Conservation (phyloP, 1,140 invertebrate species). For the Euura lappo region DNA sequence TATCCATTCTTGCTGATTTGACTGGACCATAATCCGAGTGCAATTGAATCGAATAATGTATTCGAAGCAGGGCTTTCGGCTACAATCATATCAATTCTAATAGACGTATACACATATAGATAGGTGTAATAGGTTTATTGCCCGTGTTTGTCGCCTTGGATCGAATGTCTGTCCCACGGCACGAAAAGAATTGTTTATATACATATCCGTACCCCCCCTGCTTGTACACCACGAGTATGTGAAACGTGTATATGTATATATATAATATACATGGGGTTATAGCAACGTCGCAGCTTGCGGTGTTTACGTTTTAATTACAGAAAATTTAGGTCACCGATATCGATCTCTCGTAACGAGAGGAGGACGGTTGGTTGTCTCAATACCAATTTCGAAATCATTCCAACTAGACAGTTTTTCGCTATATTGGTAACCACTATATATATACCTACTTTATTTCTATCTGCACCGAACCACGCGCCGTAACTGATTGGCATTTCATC, state of each 20-base stretch:
- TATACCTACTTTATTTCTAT: background rate
- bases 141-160: background rate
- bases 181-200: background rate
- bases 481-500: too few relatives aligned
- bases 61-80: too few relatives aligned
- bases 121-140: too few relatives aligned
- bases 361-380: background rate
- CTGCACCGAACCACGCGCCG: too few relatives aligned
- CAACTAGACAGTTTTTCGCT: background rate
- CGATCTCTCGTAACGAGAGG: slow-evolving; percentile 2
- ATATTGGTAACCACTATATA: background rate
- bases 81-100: too few relatives aligned
- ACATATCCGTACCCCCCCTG: background rate
- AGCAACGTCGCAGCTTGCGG: background rate
- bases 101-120: too few relatives aligned
- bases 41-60: too few relatives aligned
- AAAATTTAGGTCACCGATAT: slow-evolving; percentile 1
- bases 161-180: background rate
- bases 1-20: too few relatives aligned
- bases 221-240: too few relatives aligned
- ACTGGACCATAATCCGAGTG: too few relatives aligned
- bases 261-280: background rate
- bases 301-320: slow-evolving; percentile 1
- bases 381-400: background rate
- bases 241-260: background rate